A percentile compares a stretch with the other conserved stretches of the same genome.
phyloP scores from a whole-genome alignment of 2,113 vertebrate genomes.

The Danio rerio region GRCz12tu NC_133192.1:38288501-38289000 shows the following conservation, averaged over 20 bases:
- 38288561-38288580: constrained; percentile 46
- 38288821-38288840: constrained; percentile 52
- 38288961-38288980: not conserved
- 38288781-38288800: constrained; percentile 63
- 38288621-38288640: constrained; percentile 73
- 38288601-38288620: constrained; percentile 73
- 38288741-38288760: constrained; percentile 67
- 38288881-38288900: constrained; percentile 51
- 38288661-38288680: constrained; percentile 74
- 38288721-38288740: constrained; percentile 66
- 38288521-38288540: constrained; percentile 30
- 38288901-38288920: constrained; percentile 33
- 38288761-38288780: constrained; percentile 66
- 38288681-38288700: constrained; percentile 78
- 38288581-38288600: constrained; percentile 66
- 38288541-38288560: constrained; percentile 8
- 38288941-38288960: constrained; percentile 8
- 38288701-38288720: constrained; percentile 67
- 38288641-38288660: constrained; percentile 73
- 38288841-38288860: constrained; percentile 58
- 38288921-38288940: constrained; percentile 57
- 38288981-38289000: not conserved
- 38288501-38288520: constrained; percentile 40
- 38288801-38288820: constrained; percentile 61
- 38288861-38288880: constrained; percentile 52